Conservation (phyloP, 2,113 vertebrate genomes). For the Acanthisitta chloris region DNA sequence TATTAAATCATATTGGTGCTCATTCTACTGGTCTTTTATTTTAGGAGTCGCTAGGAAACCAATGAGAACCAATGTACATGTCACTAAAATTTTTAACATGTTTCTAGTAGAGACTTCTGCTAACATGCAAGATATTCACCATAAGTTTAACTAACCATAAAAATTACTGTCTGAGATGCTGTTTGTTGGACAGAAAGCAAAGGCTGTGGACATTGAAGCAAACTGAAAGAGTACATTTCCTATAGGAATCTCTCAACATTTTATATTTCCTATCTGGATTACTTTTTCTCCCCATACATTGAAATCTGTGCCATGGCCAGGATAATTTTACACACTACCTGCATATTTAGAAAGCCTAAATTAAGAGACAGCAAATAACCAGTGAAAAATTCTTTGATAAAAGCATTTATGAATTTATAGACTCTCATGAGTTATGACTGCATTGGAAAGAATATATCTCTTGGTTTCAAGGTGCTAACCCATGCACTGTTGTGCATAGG, state of each 20-base stretch:
- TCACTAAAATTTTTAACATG: not conserved
- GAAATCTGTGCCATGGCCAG: not conserved
- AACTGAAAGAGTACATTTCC: not conserved
- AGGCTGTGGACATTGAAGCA: not conserved
- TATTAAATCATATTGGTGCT: not conserved
- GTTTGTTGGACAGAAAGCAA: not conserved
- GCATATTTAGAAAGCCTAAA: not conserved
- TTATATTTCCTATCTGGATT: not conserved
- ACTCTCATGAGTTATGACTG: not conserved
- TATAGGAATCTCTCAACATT: not conserved
- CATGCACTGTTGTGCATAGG: not conserved
- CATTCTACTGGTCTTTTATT: not conserved
- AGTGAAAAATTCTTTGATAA: not conserved
- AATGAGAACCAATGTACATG: not conserved
- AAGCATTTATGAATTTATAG: not conserved
- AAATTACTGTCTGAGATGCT: not conserved
- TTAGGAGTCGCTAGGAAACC: not conserved
- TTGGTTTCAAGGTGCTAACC: not conserved
- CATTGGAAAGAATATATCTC: not conserved
- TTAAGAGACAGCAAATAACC: not conserved
- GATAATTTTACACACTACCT: not conserved
- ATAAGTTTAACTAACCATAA: not conserved
- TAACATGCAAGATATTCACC: not conserved
- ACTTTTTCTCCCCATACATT: not conserved
- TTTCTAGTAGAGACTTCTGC: not conserved